Evolutionary conservation across 2,113 vertebrate species (phyloP).

Genomic region (Astatotilapia flaviijosephi): DNA sequence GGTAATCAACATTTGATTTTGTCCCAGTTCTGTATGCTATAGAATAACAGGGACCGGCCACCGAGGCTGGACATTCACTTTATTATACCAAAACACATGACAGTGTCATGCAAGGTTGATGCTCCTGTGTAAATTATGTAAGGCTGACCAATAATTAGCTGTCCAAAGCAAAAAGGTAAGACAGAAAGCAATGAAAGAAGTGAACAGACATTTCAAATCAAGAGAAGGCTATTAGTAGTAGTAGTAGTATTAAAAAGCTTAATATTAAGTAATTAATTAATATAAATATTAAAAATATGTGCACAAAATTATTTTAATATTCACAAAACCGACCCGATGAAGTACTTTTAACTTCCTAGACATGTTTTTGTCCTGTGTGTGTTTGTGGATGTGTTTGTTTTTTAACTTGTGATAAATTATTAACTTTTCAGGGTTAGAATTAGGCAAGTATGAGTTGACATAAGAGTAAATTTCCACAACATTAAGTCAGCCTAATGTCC

Average conservation of each 20-base stretch:
- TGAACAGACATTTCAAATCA: background rate
- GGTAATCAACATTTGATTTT: slow-evolving; percentile 41
- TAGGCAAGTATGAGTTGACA: background rate
- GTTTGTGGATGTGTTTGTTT: background rate
- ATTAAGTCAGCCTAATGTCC: background rate
- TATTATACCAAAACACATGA: slow-evolving; percentile 28
- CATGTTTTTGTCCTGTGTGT: background rate
- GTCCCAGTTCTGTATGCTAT: slow-evolving; percentile 10
- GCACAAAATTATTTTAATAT: background rate
- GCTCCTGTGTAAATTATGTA: slow-evolving; percentile 24
- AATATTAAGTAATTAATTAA: background rate
- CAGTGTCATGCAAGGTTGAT: slow-evolving; percentile 22
- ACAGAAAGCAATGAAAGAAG: background rate
- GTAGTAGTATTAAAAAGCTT: background rate
- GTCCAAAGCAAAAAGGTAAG: slow-evolving; percentile 27
- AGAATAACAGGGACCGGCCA: slow-evolving; percentile 19
- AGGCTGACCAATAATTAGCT: slow-evolving; percentile 39
- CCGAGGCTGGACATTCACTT: slow-evolving; percentile 12
- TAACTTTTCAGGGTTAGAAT: background rate
- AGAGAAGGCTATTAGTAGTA: background rate
- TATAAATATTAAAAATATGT: background rate
- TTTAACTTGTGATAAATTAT: background rate
- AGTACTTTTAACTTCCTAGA: background rate
- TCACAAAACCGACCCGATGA: rapidly evolving
- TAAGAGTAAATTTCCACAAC: background rate